Conservation (phyloP, 2,888 invertebrate genomes). For the Lithosia quadra region DNA sequence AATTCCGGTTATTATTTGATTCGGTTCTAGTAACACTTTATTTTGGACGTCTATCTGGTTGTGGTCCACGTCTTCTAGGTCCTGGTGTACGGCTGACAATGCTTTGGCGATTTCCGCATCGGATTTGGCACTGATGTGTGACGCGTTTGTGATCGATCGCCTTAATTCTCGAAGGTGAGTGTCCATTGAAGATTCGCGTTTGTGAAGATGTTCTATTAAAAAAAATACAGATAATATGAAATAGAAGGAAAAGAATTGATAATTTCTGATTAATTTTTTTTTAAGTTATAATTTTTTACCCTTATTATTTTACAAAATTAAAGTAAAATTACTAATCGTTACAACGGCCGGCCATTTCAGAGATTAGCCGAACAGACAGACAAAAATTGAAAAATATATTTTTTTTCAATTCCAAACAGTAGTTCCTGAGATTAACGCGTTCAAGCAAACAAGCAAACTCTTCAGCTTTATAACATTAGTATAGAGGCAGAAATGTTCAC, state of each 20-base stretch:
- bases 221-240: not conserved
- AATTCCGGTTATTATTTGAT: conserved; percentile 74
- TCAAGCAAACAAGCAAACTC: too few relatives aligned
- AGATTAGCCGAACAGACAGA: too few relatives aligned
- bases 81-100: conserved; percentile 75
- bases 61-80: conserved; percentile 71
- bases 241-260: conserved; percentile 4
- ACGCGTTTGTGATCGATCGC: conserved; percentile 68
- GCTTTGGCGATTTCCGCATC: conserved; percentile 78
- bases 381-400: too few relatives aligned
- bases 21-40: conserved; percentile 64
- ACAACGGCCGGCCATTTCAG: too few relatives aligned
- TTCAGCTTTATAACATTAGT: too few relatives aligned
- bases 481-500: conserved; percentile 25
- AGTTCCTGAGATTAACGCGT: too few relatives aligned
- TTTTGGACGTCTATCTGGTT: conserved; percentile 52
- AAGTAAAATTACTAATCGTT: too few relatives aligned
- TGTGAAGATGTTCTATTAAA: conserved; percentile 75
- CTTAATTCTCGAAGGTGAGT: conserved; percentile 74
- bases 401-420: too few relatives aligned
- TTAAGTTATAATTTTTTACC: too few relatives aligned
- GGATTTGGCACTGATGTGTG: conserved; percentile 74
- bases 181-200: conserved; percentile 72
- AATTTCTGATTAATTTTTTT: too few relatives aligned
- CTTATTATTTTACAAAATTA: too few relatives aligned